Conservation (phyloP, 2,797 vertebrate genomes). For the Sebastes vulpes region DNA sequence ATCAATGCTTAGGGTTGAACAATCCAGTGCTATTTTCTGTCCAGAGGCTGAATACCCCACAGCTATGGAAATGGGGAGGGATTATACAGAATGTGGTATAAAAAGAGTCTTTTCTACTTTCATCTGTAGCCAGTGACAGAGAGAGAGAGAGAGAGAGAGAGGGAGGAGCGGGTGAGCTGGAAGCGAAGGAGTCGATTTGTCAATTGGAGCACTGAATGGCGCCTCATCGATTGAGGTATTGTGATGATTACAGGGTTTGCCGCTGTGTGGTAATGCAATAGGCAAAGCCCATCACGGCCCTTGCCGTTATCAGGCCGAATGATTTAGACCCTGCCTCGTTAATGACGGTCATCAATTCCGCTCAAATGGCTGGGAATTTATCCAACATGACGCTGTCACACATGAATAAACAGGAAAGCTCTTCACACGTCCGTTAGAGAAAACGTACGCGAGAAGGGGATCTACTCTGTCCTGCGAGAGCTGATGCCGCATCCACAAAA, state of each 20-base stretch:
- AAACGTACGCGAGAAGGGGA: constrained; percentile 1
- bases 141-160: neutral
- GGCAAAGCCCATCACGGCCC: constrained; percentile 36
- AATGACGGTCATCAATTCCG: constrained; percentile 54
- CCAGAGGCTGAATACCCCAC: constrained; percentile 30
- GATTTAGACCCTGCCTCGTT: constrained; percentile 47
- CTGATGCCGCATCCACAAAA: constrained; percentile 24
- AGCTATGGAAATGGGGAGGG: constrained; percentile 42
- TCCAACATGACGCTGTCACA: constrained; percentile 36
- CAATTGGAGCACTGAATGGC: constrained; percentile 50
- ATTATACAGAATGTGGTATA: constrained; percentile 38
- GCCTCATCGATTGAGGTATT: constrained; percentile 66
- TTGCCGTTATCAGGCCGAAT: constrained; percentile 33
- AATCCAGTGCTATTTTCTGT: constrained; percentile 29
- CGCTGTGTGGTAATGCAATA: constrained; percentile 58
- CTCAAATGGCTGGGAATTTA: constrained; percentile 45
- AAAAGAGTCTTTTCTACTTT: constrained; percentile 42
- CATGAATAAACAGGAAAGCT: constrained; percentile 28
- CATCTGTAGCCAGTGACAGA: constrained; percentile 35
- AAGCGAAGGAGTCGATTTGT: constrained; percentile 63
- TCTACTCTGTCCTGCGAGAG: neutral
- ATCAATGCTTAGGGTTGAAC: constrained; percentile 51
- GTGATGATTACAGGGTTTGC: constrained; percentile 61
- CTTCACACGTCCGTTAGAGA: neutral
- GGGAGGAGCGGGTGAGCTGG: constrained; percentile 14